Base-by-base conservation (phyloP, 2,797 vertebrate species). In the Silurus lanzhouensis region DNA sequence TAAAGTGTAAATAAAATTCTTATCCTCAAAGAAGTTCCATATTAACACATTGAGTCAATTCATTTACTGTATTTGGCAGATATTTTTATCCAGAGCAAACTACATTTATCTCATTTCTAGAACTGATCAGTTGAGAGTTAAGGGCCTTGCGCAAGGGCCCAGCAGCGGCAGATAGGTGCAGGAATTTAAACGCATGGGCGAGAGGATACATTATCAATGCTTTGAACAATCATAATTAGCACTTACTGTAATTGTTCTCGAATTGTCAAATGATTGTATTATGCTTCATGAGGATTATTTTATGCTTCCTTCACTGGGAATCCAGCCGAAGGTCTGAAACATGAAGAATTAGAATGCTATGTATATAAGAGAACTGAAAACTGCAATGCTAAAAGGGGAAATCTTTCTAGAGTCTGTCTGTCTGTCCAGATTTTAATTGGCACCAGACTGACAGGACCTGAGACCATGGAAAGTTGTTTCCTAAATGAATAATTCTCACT, bases 401-500 rank as follows among this genome's bases (percentile, higher is more conserved):
- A 27, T 27, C 27, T 27, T 27, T 27, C 27, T 27, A 27, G 27
- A 27, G 27, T 27, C 27, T 27, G 27, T 27, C 27, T 27, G 27
- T 27, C 27, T 38, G 38, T 38, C 38, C 38, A 38, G 38, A 38
- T 74, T 70, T 72, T 76, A 48, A 86, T 58, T 31, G 25, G 57
- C 7, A 1, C 9, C n/a, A 6, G 17, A 63, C 38, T 3, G 12
- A 58, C 48, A 10, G 67, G 79, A 15, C 75, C 87, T 3, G 10
- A 82, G 78, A 84, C 84, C 89, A 79, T 86, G 84, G 25, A 88
- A 20, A 78, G 48, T 82, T 82, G 72, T 87, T 88, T 82, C 76
- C 82, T 86, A 84, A 89, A 90, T 91, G 83, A 92, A 91, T 93
- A 88, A 90, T 90, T 86, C 85, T 84, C 88, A 82, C 83, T 86